These are phyloP conservation scores for Calameuta filiformis DNA, from an alignment of 2,888 invertebrate species.

Conservation along the genomic window DNA sequence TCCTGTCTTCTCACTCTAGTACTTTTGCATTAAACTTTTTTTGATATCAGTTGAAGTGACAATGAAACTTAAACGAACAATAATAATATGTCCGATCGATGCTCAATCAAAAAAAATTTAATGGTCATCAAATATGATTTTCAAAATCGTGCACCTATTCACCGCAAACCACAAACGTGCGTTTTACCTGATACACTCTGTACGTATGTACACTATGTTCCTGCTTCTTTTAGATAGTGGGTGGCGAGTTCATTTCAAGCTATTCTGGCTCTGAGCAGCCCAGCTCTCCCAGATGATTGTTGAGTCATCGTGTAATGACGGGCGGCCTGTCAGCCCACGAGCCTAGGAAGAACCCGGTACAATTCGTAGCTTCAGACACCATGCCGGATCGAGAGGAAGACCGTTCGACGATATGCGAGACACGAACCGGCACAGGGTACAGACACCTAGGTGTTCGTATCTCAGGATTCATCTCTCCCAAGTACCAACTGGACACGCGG, in stretches of 20 bases:
- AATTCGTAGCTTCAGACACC: slow-evolving; percentile 40
- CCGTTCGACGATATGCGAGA: slow-evolving; percentile 36
- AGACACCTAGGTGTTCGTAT: slow-evolving; percentile 36
- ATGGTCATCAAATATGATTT: too few species aligned
- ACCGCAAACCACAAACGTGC: too few species aligned
- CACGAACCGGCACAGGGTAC: slow-evolving; percentile 25
- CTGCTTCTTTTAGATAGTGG: neutral
- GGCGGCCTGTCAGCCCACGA: slow-evolving; percentile 57
- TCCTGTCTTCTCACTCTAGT: too few species aligned
- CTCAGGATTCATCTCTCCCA: slow-evolving; percentile 17
- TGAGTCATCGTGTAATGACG: slow-evolving; percentile 66
- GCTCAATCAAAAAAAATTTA: too few species aligned
- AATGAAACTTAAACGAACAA: too few species aligned
- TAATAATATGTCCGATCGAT: too few species aligned
- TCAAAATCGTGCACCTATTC: too few species aligned
- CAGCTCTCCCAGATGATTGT: slow-evolving; percentile 1
- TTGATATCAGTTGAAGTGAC: too few species aligned
- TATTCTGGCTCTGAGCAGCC: neutral
- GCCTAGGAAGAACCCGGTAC: slow-evolving; percentile 39
- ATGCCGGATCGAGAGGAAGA: slow-evolving; percentile 21
- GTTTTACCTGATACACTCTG: too few species aligned
- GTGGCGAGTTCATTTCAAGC: neutral
- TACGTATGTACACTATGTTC: too few species aligned
- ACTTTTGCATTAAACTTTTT: too few species aligned
- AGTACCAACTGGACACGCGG: slow-evolving; percentile 2